Evolutionary conservation across 2,797 vertebrate genomes (phyloP), one percentile per base, ranked within the genome.

Genomic region (Lacerta viridis): DNA sequence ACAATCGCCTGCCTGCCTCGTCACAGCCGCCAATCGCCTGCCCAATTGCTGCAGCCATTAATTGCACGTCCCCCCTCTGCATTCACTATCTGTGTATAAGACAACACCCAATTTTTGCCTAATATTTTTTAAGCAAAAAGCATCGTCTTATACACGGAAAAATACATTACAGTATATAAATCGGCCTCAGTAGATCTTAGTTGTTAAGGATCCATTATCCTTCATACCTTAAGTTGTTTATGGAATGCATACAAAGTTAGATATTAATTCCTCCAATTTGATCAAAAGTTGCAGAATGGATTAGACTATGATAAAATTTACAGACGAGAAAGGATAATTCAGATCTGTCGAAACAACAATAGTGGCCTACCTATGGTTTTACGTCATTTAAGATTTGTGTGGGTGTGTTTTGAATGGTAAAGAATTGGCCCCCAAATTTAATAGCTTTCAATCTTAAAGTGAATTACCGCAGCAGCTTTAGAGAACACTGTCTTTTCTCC

Each of bases 391-490:
- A 78, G 50, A 5, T 33, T 15, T 46, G 68, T 80, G 4, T 64
- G 6, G 17, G 61, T 79, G 29, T 43, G 41, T 43, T 50, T 71
- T 66, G 20, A 74, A 50, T 64, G 17, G 20, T 80, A 80, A 59
- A 36, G 29, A 68, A 84, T 72, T 29, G 50, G n/a, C 64, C n/a
- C 75, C 71, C 50, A 80, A 81, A 85, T 50, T 11, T 80, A 80
- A 89, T 64, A 80, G 25, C 41, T 50, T 89, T 55, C n/a, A 74
- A 23, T 43, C 23, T 85, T 74, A 80, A 72, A 85, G 36, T 89
- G 69, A 85, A 89, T 80, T 85, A 41, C 5, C 3, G 11, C 50
- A 33, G 41, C 36, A 46, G n/a, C 9, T 79, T 83, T 69, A 78
- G 23, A 27, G 46, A 50, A 43, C 69, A 25, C 64, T 61, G 74